Evolutionary conservation across 2,113 vertebrate genomes (phyloP).

Genomic region (Pagrus major): DNA sequence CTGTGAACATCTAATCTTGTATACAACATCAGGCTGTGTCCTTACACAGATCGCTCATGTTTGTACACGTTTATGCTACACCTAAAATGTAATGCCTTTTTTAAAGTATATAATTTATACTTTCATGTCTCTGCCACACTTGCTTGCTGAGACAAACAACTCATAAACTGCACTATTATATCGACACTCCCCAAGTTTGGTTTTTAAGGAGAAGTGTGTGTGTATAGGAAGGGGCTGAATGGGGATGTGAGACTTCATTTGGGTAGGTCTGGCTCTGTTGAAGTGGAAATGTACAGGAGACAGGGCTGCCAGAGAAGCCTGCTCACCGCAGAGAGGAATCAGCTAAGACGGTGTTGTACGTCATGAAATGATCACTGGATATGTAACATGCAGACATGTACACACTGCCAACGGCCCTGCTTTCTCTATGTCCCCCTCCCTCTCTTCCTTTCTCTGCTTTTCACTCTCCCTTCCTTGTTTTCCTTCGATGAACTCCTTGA

Average conservation of each 20-base stretch:
- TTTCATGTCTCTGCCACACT: not conserved
- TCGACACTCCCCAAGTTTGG: conserved; percentile 23
- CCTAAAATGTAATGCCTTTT: not conserved
- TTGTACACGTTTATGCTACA: conserved; percentile 13
- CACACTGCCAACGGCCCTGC: not conserved
- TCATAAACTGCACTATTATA: conserved; percentile 34
- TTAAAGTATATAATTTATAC: conserved; percentile 24
- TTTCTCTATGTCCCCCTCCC: not conserved
- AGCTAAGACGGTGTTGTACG: conserved; percentile 6
- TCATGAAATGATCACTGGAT: not conserved
- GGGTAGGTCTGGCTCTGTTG: conserved; percentile 21
- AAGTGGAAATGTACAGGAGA: conserved; percentile 56
- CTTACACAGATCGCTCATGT: not conserved
- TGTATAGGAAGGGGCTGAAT: conserved; percentile 17
- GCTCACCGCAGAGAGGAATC: conserved; percentile 35
- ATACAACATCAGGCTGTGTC: not conserved
- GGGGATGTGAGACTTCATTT: conserved; percentile 51
- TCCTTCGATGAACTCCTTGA: conserved; percentile 1
- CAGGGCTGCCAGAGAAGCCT: not conserved
- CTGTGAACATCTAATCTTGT: not conserved
- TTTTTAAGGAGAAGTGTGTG: conserved; percentile 37
- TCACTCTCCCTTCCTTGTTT: not conserved
- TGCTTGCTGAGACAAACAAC: conserved; percentile 48
- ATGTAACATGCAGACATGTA: not conserved
- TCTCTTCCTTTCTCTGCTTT: not conserved